A percentile compares a stretch with the other conserved stretches of the same genome.
Evolutionary conservation across 2,113 vertebrate genomes (phyloP).

Genomic region (Aspidoscelis tigris): DNA sequence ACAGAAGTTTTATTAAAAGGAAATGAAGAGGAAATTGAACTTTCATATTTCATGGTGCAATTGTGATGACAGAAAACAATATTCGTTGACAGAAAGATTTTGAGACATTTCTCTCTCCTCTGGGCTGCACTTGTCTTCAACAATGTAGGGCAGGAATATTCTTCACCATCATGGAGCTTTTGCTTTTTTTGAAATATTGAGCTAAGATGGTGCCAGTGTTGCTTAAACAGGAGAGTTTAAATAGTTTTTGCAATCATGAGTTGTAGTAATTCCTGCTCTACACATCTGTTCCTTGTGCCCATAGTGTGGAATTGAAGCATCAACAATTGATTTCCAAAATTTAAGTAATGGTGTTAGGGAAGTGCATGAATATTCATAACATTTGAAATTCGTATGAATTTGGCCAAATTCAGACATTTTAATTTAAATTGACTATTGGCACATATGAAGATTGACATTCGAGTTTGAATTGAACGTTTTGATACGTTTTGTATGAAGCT

Average conservation of each 20-base stretch:
- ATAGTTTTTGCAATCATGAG: background rate
- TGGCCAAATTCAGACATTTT: no score
- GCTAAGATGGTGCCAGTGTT: slow-evolving; percentile 32
- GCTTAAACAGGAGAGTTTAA: background rate
- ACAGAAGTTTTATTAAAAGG: slow-evolving; percentile 82
- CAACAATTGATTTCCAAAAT: background rate
- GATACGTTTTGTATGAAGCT: no score
- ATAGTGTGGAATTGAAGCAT: background rate
- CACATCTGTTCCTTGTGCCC: background rate
- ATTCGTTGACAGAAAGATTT: slow-evolving; percentile 70
- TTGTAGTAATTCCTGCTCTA: background rate
- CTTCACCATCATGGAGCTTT: background rate
- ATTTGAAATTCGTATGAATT: no score
- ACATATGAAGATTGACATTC: no score
- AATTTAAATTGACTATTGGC: no score
- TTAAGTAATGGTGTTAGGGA: no score
- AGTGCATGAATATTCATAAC: no score
- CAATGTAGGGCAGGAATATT: slow-evolving; percentile 15
- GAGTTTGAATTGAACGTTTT: no score
- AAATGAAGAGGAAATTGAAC: slow-evolving; percentile 85
- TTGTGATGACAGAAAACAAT: slow-evolving; percentile 80
- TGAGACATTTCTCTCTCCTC: slow-evolving; percentile 71
- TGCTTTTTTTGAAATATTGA: no score
- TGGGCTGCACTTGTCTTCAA: slow-evolving; percentile 52
- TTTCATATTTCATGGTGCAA: slow-evolving; percentile 81